Percentiles rank a stretch among this genome's conserved stretches.
phyloP scores from a whole-genome alignment of 2,888 invertebrate species.

The Apodemia zela region DNA sequence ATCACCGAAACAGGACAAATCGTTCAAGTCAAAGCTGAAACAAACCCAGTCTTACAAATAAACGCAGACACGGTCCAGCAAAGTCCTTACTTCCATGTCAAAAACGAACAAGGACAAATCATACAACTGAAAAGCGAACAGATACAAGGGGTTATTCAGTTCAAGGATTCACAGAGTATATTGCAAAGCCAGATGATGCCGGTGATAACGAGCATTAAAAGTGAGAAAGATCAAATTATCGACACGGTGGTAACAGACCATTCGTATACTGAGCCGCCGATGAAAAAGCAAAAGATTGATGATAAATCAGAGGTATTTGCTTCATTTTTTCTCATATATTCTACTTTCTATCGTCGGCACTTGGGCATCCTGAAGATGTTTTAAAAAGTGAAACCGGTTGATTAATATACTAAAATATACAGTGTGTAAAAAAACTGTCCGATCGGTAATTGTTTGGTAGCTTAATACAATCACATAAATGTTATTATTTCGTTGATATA shows the following conservation, averaged over 20 bases:
- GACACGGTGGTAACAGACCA: slow-evolving; percentile 58
- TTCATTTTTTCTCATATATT: background rate
- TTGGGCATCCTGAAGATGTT: too few species aligned
- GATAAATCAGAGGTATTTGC: slow-evolving; percentile 54
- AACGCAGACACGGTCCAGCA: slow-evolving; percentile 48
- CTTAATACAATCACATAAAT: too few species aligned
- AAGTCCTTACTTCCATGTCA: slow-evolving; percentile 63
- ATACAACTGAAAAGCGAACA: slow-evolving; percentile 67
- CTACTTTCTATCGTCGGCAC: too few species aligned
- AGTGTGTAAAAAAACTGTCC: too few species aligned
- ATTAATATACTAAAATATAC: too few species aligned
- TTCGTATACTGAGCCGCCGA: slow-evolving; percentile 64
- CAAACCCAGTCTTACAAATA: slow-evolving; percentile 57
- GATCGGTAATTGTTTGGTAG: too few species aligned
- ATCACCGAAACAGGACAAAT: slow-evolving; percentile 74
- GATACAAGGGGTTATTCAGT: slow-evolving; percentile 51
- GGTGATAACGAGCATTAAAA: slow-evolving; percentile 38
- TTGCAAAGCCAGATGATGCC: slow-evolving; percentile 52
- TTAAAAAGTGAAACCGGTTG: too few species aligned
- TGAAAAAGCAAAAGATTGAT: slow-evolving; percentile 60
- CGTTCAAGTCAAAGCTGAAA: slow-evolving; percentile 64
- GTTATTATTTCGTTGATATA: too few species aligned
- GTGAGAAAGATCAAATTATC: slow-evolving; percentile 41
- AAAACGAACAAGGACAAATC: slow-evolving; percentile 72
- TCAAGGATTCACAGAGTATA: slow-evolving; percentile 1